Evolutionary conservation across 2,797 vertebrate species (phyloP), one percentile per base, ranked within the genome.

Genomic region (Threskiornis aethiopicus): DNA sequence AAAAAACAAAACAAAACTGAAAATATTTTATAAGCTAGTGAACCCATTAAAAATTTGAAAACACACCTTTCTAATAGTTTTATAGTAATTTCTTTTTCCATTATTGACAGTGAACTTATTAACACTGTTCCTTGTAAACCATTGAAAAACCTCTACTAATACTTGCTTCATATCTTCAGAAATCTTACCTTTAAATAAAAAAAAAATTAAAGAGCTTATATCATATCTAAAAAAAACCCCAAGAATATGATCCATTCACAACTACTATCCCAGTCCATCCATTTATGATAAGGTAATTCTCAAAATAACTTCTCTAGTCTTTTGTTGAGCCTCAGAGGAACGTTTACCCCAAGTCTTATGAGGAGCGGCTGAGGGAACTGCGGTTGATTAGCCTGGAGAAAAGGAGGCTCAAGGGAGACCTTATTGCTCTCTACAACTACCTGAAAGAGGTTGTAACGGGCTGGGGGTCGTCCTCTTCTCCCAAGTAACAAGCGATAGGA

Each of bases 161-260:
- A 11, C 2, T 33, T 44, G 46, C 70, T 81, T 25, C 22, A 49
- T 26, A 21, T 9, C 10, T 10, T 62, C 16, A 79, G 33, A 84
- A 89, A 75, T 59, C 24, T 54, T 71, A 5, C 20, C 11, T 67
- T 79, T 54, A 78, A 49, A 61, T 11, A 39, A 39, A 26, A 0
- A 66, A 62, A 86, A 61, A 24, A 2, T 2, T 2, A 7, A 72
- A 84, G 94, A 81, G 3, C 7, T 37, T 51, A 3, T 15, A 62
- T 41, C 54, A 14, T 19, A 10, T 54, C 26, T 33, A 78, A 57
- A 25, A 1, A 81, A 66, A 22, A 1, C 0, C 4, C 3, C 17
- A 65, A 62, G 16, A 79, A 29, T 10, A n/a, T 16, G 12, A 70
- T 46, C 15, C 28, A 19, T 57, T 84, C 37, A 20, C 15, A 51